Conservation (phyloP, 1,140 invertebrate genomes). For the Pygmarrhopalites habei region DNA sequence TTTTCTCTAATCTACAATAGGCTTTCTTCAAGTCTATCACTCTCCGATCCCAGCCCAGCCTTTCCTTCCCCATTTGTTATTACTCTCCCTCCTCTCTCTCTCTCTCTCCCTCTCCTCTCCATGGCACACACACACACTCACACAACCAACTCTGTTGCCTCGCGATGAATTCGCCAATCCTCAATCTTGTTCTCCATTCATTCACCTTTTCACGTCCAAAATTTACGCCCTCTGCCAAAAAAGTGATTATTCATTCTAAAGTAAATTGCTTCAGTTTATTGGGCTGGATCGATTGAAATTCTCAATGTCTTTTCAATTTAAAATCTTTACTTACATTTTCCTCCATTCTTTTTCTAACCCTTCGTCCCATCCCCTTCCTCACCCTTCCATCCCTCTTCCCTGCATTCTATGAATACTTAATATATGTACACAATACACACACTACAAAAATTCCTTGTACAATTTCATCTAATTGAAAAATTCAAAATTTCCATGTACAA, state of each 20-base stretch:
- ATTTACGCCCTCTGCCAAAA: constrained; percentile 19
- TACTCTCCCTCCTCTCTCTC: background rate
- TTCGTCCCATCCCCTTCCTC: too few relatives aligned
- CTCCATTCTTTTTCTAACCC: background rate
- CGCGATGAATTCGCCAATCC: constrained; percentile 23
- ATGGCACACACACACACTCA: background rate
- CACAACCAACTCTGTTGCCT: background rate
- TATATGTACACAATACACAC: too few relatives aligned
- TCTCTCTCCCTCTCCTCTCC: background rate
- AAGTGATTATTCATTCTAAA: constrained; percentile 9
- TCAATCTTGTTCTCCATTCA: constrained; percentile 31
- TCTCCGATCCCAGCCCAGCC: background rate
- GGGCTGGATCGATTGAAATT: background rate
- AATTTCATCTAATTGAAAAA: too few relatives aligned
- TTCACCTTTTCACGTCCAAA: constrained; percentile 22
- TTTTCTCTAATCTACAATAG: constrained; percentile 34
- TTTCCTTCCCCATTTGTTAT: constrained; percentile 8
- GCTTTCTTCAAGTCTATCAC: constrained; percentile 30
- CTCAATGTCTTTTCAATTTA: background rate
- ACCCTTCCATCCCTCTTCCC: too few relatives aligned
- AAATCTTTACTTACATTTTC: background rate
- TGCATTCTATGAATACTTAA: too few relatives aligned
- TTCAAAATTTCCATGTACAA: too few relatives aligned
- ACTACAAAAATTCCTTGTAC: too few relatives aligned
- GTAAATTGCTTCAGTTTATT: constrained; percentile 13